Percentiles rank a stretch among this genome's conserved stretches.
These are phyloP conservation scores for Sylvilagus floridanus DNA, from an alignment of 2,797 vertebrate genomes.

Conservation along the genomic window DNA sequence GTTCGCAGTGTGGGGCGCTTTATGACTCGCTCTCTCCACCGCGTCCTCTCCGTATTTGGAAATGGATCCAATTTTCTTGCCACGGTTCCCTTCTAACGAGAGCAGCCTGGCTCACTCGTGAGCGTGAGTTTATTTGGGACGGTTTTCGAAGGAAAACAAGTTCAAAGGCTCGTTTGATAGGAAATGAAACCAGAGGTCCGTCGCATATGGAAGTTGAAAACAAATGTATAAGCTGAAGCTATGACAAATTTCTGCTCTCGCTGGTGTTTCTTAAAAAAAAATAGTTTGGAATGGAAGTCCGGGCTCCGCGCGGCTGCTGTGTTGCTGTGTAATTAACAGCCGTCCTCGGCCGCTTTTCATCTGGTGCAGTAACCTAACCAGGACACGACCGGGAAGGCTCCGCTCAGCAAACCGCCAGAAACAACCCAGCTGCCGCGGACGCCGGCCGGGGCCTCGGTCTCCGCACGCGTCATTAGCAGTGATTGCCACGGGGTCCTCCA, in stretches of 20 bases:
- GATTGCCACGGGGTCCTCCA: slow-evolving; percentile 67
- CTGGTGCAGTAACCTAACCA: slow-evolving; percentile 56
- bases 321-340: slow-evolving; percentile 77
- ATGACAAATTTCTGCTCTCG: neutral
- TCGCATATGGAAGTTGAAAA: slow-evolving; percentile 51
- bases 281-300: too few relatives aligned
- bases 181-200: slow-evolving; percentile 71
- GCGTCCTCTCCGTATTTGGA: neutral
- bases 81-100: slow-evolving; percentile 14
- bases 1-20: fast-evolving
- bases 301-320: slow-evolving; percentile 11
- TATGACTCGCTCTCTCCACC: neutral
- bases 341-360: slow-evolving; percentile 70
- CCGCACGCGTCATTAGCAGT: slow-evolving; percentile 65
- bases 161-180: slow-evolving; percentile 76
- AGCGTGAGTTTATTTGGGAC: slow-evolving; percentile 53
- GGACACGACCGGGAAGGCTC: slow-evolving; percentile 73
- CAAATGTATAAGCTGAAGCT: slow-evolving; percentile 59
- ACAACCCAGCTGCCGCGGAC: slow-evolving; percentile 57
- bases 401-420: slow-evolving; percentile 41
- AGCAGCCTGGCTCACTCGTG: slow-evolving; percentile 29
- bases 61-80: slow-evolving; percentile 57
- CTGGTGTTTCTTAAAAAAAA: neutral
- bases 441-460: slow-evolving; percentile 71
- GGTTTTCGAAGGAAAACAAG: slow-evolving; percentile 69